Percentiles rank a stretch among this genome's conserved stretches.
Conservation (phyloP, 2,888 invertebrate genomes). For the Clepsis dumicolana region DNA sequence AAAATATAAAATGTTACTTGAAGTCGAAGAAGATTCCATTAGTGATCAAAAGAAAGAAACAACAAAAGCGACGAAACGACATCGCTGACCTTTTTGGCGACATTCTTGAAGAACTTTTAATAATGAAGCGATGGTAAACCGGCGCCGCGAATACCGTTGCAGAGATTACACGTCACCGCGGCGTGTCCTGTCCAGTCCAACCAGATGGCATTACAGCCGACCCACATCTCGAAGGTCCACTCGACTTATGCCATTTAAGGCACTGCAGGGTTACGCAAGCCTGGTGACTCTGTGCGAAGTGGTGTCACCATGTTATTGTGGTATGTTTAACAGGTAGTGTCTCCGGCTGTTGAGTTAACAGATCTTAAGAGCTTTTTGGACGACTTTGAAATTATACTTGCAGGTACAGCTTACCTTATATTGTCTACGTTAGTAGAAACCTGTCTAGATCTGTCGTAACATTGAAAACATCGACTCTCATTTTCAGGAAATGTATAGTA, state of each 20-base stretch:
- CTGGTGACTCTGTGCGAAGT: constrained; percentile 49
- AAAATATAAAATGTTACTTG: too few relatives aligned
- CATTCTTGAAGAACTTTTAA: constrained; percentile 40
- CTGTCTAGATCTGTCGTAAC: too few relatives aligned
- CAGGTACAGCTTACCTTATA: neutral
- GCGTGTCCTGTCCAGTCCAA: constrained; percentile 70
- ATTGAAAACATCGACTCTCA: too few relatives aligned
- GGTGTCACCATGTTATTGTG: constrained; percentile 40
- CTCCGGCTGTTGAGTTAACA: constrained; percentile 1
- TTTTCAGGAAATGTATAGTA: too few relatives aligned
- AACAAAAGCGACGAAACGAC: constrained; percentile 29
- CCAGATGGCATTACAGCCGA: constrained; percentile 81
- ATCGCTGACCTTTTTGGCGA: constrained; percentile 30
- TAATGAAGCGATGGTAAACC: constrained; percentile 43
- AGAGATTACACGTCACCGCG: constrained; percentile 65
- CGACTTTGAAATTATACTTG: constrained; percentile 9
- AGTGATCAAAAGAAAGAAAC: neutral
- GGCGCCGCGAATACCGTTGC: constrained; percentile 60
- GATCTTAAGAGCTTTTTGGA: constrained; percentile 23
- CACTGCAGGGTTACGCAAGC: constrained; percentile 75
- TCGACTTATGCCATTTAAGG: constrained; percentile 73
- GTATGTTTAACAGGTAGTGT: constrained; percentile 27
- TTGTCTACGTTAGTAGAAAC: too few relatives aligned
- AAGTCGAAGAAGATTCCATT: too few relatives aligned
- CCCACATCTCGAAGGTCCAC: constrained; percentile 82